A percentile compares a stretch with the other conserved stretches of the same genome.
Evolutionary conservation across 2,113 vertebrate genomes (phyloP).

Genomic region (Phoxinus phoxinus): DNA sequence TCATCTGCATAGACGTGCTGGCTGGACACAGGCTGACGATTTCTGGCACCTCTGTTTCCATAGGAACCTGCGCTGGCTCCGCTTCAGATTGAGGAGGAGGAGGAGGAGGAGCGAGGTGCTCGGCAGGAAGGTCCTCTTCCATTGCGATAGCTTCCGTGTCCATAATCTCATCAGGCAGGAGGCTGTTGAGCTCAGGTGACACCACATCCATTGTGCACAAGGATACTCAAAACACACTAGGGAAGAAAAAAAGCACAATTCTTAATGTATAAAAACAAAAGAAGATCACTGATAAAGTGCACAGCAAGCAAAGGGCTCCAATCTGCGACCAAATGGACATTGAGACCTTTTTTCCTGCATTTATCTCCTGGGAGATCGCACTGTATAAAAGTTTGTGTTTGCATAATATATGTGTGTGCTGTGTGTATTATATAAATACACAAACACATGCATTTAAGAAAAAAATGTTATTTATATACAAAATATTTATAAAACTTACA

Average conservation of each 20-base stretch:
- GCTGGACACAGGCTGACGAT: slow-evolving; percentile 79
- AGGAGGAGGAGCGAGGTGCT: slow-evolving; percentile 70
- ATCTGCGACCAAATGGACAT: too few species aligned
- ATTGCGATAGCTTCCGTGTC: slow-evolving; percentile 87
- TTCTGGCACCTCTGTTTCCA: slow-evolving; percentile 85
- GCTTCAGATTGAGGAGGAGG: slow-evolving; percentile 63
- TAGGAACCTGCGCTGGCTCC: slow-evolving; percentile 69
- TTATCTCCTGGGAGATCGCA: too few species aligned
- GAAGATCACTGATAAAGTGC: neutral
- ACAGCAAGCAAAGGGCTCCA: neutral
- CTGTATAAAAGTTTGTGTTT: too few species aligned
- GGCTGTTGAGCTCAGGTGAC: slow-evolving; percentile 94
- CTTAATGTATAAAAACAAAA: neutral
- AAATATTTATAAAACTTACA: too few species aligned
- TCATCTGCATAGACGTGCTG: slow-evolving; percentile 69
- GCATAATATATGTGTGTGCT: too few species aligned
- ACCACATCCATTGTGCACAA: slow-evolving; percentile 90
- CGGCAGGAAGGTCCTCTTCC: slow-evolving; percentile 87
- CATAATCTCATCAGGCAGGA: slow-evolving; percentile 99
- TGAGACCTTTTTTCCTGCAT: too few species aligned
- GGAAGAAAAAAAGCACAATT: neutral
- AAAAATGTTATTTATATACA: too few species aligned
- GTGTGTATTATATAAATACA: too few species aligned
- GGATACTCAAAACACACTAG: slow-evolving; percentile 65
- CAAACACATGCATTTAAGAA: too few species aligned